A percentile compares a stretch with the other conserved stretches of the same genome.
Conservation (phyloP, 2,113 vertebrate genomes). For the Antennarius striatus region DNA sequence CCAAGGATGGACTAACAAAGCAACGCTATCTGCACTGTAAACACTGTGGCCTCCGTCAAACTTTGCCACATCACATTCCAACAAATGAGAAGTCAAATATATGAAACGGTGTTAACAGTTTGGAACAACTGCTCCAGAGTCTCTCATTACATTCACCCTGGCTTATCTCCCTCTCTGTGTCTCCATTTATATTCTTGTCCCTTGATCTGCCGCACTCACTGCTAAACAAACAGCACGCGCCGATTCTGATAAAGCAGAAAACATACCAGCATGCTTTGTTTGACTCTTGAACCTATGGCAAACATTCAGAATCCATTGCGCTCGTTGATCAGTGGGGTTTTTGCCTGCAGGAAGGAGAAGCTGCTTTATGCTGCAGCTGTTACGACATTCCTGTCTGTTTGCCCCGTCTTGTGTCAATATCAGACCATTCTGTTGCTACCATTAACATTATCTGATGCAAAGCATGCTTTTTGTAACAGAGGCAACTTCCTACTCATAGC, state of each 20-base stretch:
- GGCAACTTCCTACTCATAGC: constrained; percentile 16
- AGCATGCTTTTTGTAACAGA: constrained; percentile 39
- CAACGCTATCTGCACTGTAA: not conserved
- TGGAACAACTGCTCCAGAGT: not conserved
- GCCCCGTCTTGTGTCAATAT: constrained; percentile 53
- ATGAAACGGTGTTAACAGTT: too few relatives aligned
- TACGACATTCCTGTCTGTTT: constrained; percentile 60
- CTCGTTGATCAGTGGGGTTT: constrained; percentile 25
- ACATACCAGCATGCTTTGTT: constrained; percentile 9
- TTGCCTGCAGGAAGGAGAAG: constrained; percentile 2
- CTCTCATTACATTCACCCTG: constrained; percentile 8
- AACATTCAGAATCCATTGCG: constrained; percentile 19
- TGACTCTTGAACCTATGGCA: constrained; percentile 1
- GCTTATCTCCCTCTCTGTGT: constrained; percentile 8
- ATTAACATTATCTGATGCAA: constrained; percentile 39
- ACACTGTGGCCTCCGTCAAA: not conserved
- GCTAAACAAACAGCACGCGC: constrained; percentile 22
- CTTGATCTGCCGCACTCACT: constrained; percentile 4
- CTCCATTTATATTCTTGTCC: constrained; percentile 19
- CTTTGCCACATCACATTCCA: too few relatives aligned
- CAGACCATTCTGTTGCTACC: constrained; percentile 23
- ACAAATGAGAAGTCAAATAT: too few relatives aligned
- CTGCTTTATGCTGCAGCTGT: constrained; percentile 22
- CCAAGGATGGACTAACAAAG: constrained; percentile 1
- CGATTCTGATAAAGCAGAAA: constrained; percentile 24